Percentiles rank a stretch among this genome's conserved stretches.
phyloP scores from a whole-genome alignment of 2,888 invertebrate species.

The Lochmaea capreae region DNA sequence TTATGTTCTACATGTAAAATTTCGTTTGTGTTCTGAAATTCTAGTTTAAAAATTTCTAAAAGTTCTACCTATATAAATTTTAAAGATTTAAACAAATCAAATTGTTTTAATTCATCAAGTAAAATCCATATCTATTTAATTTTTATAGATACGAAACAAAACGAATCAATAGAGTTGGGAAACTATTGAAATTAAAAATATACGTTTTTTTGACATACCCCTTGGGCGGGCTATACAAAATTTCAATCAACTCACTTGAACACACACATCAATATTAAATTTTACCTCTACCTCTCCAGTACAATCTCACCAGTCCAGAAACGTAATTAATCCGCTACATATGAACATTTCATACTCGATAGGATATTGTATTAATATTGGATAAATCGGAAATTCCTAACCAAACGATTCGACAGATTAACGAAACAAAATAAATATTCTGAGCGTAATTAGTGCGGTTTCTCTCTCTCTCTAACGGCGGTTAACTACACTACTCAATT shows the following conservation, averaged over 20 bases:
- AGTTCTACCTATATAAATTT: too few relatives aligned
- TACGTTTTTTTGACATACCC: not conserved
- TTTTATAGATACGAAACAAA: too few relatives aligned
- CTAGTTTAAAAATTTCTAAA: too few relatives aligned
- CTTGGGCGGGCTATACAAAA: not conserved
- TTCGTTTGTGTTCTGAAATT: too few relatives aligned
- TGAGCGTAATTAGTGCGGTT: conserved; percentile 38
- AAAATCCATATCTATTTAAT: too few relatives aligned
- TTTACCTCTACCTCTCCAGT: not conserved
- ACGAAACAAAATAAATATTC: conserved; percentile 47
- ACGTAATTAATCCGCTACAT: conserved; percentile 39
- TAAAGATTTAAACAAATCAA: too few relatives aligned
- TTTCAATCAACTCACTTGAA: not conserved
- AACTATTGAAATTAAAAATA: too few relatives aligned
- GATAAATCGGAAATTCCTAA: conserved; percentile 49
- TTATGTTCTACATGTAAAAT: too few relatives aligned
- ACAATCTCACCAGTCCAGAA: conserved; percentile 24
- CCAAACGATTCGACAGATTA: conserved; percentile 43
- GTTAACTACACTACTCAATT: conserved; percentile 11
- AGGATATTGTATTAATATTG: conserved; percentile 44
- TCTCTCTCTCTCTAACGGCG: not conserved
- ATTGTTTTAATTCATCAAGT: too few relatives aligned
- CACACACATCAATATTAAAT: conserved; percentile 16
- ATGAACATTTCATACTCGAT: conserved; percentile 39
- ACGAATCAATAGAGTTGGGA: too few relatives aligned